A percentile compares a stretch with the other conserved stretches of the same genome.
Evolutionary conservation across 2,113 vertebrate species (phyloP).

Genomic region (Atrichornis clamosus): DNA sequence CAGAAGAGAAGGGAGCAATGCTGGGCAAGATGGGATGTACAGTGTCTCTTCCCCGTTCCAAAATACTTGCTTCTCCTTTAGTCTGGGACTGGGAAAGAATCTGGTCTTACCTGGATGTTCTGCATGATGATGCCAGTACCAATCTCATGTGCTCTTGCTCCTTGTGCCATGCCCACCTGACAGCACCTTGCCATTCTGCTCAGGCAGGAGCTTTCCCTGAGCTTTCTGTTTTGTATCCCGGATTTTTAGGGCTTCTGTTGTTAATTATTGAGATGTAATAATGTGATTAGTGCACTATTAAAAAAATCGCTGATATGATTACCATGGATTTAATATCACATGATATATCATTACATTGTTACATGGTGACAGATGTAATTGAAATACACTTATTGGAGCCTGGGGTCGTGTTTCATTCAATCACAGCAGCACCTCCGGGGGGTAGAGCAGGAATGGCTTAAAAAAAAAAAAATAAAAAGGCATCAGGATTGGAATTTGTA

Average conservation of each 20-base stretch:
- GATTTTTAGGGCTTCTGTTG: slow-evolving; percentile 76
- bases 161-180: background rate
- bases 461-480: slow-evolving; percentile 59
- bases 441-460: slow-evolving; percentile 71
- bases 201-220: background rate
- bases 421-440: slow-evolving; percentile 80
- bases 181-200: background rate
- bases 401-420: slow-evolving; percentile 89
- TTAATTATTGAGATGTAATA: slow-evolving; percentile 86
- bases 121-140: rapidly evolving
- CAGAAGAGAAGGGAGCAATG: background rate
- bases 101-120: background rate
- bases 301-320: slow-evolving; percentile 89
- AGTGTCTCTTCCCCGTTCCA: background rate
- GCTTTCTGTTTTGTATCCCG: slow-evolving; percentile 53
- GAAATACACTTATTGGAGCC: slow-evolving; percentile 99
- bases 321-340: slow-evolving; percentile 98
- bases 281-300: slow-evolving; percentile 83
- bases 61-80: background rate
- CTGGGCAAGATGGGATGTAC: background rate
- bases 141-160: background rate
- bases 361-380: slow-evolving; percentile 98
- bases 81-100: background rate
- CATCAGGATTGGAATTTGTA: slow-evolving; percentile 72
- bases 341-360: slow-evolving; percentile 99